A percentile compares a stretch with the other conserved stretches of the same genome.
Conservation (phyloP, 2,888 invertebrate genomes). For the Cheilosia pagana region DNA sequence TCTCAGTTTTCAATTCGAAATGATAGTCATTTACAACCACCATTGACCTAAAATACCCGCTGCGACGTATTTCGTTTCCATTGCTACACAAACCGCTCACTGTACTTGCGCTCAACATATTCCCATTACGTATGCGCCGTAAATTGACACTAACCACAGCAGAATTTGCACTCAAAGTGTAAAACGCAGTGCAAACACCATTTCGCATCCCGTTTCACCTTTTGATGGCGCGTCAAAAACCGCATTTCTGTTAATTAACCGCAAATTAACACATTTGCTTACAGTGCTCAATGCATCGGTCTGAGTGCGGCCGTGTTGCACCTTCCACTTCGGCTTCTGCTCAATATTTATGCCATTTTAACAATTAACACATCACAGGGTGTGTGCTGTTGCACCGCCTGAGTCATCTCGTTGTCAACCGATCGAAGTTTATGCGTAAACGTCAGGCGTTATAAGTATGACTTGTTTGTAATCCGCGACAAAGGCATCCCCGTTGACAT, state of each 20-base stretch:
- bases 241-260: slow-evolving; percentile 72
- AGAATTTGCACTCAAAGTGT: slow-evolving; percentile 59
- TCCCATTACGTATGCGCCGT: slow-evolving; percentile 17
- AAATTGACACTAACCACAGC: slow-evolving; percentile 60
- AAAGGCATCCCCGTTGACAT: slow-evolving; percentile 55
- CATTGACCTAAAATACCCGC: background rate
- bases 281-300: slow-evolving; percentile 40
- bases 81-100: background rate
- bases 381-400: slow-evolving; percentile 20
- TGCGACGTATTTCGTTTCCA: background rate
- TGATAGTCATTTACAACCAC: background rate
- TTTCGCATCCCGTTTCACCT: slow-evolving; percentile 44
- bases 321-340: slow-evolving; percentile 24
- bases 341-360: slow-evolving; percentile 50
- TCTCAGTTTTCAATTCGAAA: background rate
- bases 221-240: slow-evolving; percentile 55
- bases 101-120: background rate
- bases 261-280: slow-evolving; percentile 71
- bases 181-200: slow-evolving; percentile 48
- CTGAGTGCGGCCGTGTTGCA: slow-evolving; percentile 14
- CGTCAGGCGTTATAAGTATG: slow-evolving; percentile 66
- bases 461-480: slow-evolving; percentile 62
- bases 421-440: slow-evolving; percentile 52
- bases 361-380: slow-evolving; percentile 61
- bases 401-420: slow-evolving; percentile 56